Evolutionary conservation across 2,888 invertebrate species (phyloP).

Genomic region (Incurvaria masculella): DNA sequence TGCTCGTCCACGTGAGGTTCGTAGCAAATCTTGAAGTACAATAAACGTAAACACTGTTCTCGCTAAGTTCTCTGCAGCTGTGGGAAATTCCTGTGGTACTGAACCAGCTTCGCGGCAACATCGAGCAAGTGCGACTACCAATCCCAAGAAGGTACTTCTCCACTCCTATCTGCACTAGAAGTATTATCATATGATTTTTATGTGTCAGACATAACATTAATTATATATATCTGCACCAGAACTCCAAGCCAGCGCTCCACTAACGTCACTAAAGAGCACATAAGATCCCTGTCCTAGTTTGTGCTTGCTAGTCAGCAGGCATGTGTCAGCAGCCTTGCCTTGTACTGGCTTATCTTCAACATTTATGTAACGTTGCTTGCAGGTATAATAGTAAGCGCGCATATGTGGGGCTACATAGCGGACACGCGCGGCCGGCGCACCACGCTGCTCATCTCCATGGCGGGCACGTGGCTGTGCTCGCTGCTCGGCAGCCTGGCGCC

Average conservation of each 20-base stretch:
- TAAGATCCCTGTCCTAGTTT: no score
- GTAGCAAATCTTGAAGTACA: constrained; percentile 3
- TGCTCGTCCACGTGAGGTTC: constrained; percentile 9
- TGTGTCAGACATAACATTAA: no score
- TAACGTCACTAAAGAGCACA: no score
- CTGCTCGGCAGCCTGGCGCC: constrained; percentile 10
- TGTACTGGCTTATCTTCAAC: no score
- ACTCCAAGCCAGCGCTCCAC: no score
- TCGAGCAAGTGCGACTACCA: background rate
- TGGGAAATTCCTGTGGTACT: constrained; percentile 9
- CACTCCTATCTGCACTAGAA: no score
- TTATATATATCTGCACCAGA: no score
- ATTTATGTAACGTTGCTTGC: no score
- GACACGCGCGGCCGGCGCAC: constrained; percentile 35
- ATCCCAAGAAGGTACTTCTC: no score
- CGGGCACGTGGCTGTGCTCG: constrained; percentile 5
- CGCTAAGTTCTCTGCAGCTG: background rate
- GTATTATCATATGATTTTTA: no score
- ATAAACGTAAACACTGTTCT: constrained; percentile 7
- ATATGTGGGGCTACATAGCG: constrained; percentile 43
- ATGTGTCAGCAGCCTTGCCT: no score
- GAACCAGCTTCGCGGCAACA: constrained; percentile 6
- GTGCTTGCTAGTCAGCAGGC: no score
- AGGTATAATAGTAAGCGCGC: constrained; percentile 32
- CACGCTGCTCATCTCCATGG: constrained; percentile 26